Evolutionary conservation across 2,113 vertebrate species (phyloP).

Genomic region (Thinocorus orbignyianus): DNA sequence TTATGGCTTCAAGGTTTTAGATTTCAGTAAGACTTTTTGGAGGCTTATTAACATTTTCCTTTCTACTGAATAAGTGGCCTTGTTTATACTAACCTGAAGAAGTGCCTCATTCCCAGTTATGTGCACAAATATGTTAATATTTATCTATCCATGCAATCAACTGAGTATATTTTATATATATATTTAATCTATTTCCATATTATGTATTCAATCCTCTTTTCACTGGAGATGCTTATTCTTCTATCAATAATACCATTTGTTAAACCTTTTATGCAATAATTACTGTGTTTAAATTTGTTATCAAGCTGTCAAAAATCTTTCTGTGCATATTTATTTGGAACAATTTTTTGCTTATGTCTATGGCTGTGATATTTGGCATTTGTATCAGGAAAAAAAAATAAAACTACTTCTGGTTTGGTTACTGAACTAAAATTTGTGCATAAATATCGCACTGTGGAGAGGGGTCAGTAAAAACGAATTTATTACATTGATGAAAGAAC

Average conservation of each 20-base stretch:
- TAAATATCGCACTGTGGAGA: constrained; percentile 53
- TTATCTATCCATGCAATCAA: constrained; percentile 73
- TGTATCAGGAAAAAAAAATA: constrained; percentile 38
- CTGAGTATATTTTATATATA: constrained; percentile 69
- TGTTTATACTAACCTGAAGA: constrained; percentile 57
- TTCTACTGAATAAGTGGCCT: constrained; percentile 18
- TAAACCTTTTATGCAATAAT: constrained; percentile 10
- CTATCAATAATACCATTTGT: constrained; percentile 38
- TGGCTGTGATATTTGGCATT: constrained; percentile 33
- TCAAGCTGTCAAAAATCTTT: constrained; percentile 4
- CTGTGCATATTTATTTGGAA: constrained; percentile 43
- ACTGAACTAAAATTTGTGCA: neutral
- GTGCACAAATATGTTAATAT: constrained; percentile 70
- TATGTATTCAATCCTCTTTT: constrained; percentile 51
- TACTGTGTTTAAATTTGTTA: constrained; percentile 28
- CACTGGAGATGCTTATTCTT: constrained; percentile 68
- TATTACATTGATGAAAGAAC: constrained; percentile 54
- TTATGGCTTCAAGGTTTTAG: constrained; percentile 25
- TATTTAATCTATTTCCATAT: constrained; percentile 62
- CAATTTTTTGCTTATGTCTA: neutral
- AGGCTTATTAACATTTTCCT: constrained; percentile 40
- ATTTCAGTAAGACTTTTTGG: constrained; percentile 21
- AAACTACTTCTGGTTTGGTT: constrained; percentile 12
- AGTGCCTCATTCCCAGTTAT: constrained; percentile 40
- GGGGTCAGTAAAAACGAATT: constrained; percentile 63